Percentiles rank a stretch among this genome's conserved stretches.
These are phyloP conservation scores for Holothuria leucospilota DNA, from an alignment of 53 echinoderm and acorn worm genomes.

Conservation along the genomic window DNA sequence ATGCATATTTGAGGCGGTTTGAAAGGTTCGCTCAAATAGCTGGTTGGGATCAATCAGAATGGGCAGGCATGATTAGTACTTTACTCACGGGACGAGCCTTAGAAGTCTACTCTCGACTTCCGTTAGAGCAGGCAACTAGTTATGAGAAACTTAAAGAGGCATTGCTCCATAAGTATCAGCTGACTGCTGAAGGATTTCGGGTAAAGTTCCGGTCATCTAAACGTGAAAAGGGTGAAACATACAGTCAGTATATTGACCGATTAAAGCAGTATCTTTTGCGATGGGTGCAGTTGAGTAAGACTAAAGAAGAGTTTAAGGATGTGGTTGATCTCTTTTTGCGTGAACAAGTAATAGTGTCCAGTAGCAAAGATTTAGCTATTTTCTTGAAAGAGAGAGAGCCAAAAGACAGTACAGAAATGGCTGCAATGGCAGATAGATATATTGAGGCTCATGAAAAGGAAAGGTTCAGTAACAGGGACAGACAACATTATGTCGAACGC, in stretches of 20 bases:
- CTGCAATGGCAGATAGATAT: slow-evolving; percentile 30
- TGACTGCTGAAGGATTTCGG: slow-evolving; percentile 48
- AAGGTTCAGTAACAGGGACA: neutral
- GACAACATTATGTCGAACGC: neutral
- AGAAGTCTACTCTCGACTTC: slow-evolving; percentile 23
- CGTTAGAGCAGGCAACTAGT: neutral
- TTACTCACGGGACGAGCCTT: slow-evolving; percentile 37
- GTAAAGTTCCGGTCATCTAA: slow-evolving; percentile 26
- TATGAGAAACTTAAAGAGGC: slow-evolving; percentile 39
- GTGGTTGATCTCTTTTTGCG: slow-evolving; percentile 14
- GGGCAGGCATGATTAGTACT: slow-evolving; percentile 48
- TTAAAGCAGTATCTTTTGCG: slow-evolving; percentile 25
- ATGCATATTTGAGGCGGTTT: slow-evolving; percentile 52
- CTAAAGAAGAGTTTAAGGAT: slow-evolving; percentile 15
- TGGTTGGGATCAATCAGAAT: slow-evolving; percentile 35
- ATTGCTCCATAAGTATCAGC: slow-evolving; percentile 2
- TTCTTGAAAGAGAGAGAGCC: slow-evolving; percentile 45
- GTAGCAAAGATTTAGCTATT: slow-evolving; percentile 10
- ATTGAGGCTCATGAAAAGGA: slow-evolving; percentile 20
- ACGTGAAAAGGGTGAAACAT: slow-evolving; percentile 23
- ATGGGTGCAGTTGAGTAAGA: slow-evolving; percentile 37
- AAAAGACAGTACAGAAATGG: neutral
- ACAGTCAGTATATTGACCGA: neutral
- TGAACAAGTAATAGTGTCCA: slow-evolving; percentile 24
- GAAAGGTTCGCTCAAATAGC: slow-evolving; percentile 47